These are phyloP conservation scores for Sycobia sp. DNA, from an alignment of 1,140 invertebrate genomes.

Conservation along the genomic window DNA sequence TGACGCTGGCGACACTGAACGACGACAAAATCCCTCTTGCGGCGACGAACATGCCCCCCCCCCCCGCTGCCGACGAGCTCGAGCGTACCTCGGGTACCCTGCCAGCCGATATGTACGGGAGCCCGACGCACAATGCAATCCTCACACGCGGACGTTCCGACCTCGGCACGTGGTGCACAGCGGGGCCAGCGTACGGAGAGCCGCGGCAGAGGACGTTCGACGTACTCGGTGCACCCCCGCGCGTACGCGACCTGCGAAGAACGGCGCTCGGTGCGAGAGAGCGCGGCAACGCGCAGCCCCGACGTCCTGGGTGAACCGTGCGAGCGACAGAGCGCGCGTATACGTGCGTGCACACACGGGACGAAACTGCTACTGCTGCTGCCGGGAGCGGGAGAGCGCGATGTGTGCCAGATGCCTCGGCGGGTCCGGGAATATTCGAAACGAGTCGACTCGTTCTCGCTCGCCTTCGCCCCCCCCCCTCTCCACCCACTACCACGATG, in stretches of 20 bases:
- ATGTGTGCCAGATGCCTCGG: no score
- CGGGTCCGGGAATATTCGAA: neutral
- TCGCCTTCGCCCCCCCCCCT: no score
- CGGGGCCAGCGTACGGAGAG: no score
- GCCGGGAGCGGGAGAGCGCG: no score
- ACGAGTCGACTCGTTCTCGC: neutral
- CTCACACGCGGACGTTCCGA: neutral
- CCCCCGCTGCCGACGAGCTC: no score
- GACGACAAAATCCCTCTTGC: no score
- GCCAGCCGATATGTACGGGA: no score
- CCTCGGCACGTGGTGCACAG: neutral
- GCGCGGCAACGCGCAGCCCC: no score
- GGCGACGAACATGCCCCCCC: neutral
- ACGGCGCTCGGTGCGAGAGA: neutral
- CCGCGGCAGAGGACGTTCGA: no score
- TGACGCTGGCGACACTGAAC: no score
- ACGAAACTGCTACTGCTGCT: neutral
- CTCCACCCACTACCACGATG: no score
- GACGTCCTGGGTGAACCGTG: neutral
- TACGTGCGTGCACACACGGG: slow-evolving; percentile 4
- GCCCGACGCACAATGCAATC: slow-evolving; percentile 1
- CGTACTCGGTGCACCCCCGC: neutral
- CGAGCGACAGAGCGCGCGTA: neutral
- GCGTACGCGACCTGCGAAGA: neutral
- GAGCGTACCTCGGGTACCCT: no score